phyloP scores from a whole-genome alignment of 2,888 invertebrate genomes.

The Drosophila subsilvestris region DNA sequence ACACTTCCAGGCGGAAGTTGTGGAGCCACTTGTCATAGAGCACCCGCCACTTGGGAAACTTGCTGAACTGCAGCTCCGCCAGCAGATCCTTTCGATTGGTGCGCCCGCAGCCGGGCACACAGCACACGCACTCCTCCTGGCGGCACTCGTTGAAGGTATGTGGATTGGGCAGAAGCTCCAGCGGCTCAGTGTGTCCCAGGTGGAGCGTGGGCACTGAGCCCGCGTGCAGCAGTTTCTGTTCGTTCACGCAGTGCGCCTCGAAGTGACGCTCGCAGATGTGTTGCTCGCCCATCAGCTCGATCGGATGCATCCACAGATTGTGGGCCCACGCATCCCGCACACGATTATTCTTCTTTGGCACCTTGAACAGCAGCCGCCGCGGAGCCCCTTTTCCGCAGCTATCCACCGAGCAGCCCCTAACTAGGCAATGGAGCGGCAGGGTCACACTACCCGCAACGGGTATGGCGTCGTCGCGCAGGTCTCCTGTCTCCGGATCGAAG shows the following conservation, averaged over 20 bases:
- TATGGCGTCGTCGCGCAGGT: constrained; percentile 56
- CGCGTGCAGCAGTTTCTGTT: constrained; percentile 38
- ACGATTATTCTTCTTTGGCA: constrained; percentile 46
- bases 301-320: constrained; percentile 53
- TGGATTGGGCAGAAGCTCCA: constrained; percentile 63
- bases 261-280: constrained; percentile 76
- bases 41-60: constrained; percentile 53
- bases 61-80: constrained; percentile 43
- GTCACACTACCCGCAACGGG: constrained; percentile 54
- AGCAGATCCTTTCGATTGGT: constrained; percentile 3
- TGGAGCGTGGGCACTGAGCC: constrained; percentile 72
- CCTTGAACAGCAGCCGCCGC: constrained; percentile 51
- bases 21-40: constrained; percentile 66
- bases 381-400: constrained; percentile 22
- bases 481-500: constrained; percentile 46
- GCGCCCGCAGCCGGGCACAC: constrained; percentile 61
- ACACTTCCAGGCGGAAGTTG: constrained; percentile 56
- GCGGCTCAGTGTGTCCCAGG: constrained; percentile 58
- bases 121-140: constrained; percentile 30
- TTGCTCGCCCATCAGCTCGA: constrained; percentile 27
- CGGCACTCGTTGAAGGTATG: constrained; percentile 36
- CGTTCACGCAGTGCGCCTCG: constrained; percentile 61
- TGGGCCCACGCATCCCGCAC: constrained; percentile 67
- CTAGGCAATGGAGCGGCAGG: constrained; percentile 52
- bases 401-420: constrained; percentile 45